Conservation (phyloP, 1,140 invertebrate species). For the Pissodes strobi region DNA sequence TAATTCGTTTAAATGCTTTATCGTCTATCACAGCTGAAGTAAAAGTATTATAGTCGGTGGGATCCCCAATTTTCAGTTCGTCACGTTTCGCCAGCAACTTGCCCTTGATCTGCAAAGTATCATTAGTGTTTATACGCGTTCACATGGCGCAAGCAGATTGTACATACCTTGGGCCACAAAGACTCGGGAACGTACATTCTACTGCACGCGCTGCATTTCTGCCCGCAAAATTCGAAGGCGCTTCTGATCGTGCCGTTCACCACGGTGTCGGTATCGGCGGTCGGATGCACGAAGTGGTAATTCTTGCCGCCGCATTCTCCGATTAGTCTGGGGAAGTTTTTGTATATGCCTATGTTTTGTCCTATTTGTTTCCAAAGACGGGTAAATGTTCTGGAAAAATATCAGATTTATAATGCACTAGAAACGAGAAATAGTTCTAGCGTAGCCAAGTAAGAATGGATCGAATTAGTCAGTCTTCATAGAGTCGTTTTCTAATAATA, state of each 20-base stretch:
- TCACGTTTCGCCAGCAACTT: slow-evolving; percentile 69
- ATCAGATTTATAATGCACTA: no score
- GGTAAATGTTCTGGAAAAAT: slow-evolving; percentile 82
- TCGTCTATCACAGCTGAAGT: slow-evolving; percentile 95
- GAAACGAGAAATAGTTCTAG: no score
- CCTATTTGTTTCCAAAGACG: slow-evolving; percentile 92
- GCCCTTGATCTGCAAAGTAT: slow-evolving; percentile 78
- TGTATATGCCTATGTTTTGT: slow-evolving; percentile 83
- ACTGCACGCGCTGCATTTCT: slow-evolving; percentile 98
- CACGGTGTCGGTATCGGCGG: slow-evolving; percentile 84
- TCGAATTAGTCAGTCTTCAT: no score
- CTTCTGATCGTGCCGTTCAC: slow-evolving; percentile 84
- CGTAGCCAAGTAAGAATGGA: no score
- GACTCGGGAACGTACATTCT: slow-evolving; percentile 93
- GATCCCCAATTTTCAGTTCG: slow-evolving; percentile 84
- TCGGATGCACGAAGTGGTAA: slow-evolving; percentile 95
- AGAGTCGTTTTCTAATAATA: no score
- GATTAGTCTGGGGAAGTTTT: slow-evolving; percentile 91
- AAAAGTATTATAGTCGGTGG: slow-evolving; percentile 82
- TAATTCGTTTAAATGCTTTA: slow-evolving; percentile 88
- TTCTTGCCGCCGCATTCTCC: slow-evolving; percentile 99
- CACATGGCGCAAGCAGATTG: no score
- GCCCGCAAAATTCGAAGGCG: slow-evolving; percentile 95
- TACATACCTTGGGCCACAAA: slow-evolving; percentile 78
- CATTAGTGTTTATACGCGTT: no score